Conservation (phyloP, 2,888 invertebrate species). For the Andrena camellia region DNA sequence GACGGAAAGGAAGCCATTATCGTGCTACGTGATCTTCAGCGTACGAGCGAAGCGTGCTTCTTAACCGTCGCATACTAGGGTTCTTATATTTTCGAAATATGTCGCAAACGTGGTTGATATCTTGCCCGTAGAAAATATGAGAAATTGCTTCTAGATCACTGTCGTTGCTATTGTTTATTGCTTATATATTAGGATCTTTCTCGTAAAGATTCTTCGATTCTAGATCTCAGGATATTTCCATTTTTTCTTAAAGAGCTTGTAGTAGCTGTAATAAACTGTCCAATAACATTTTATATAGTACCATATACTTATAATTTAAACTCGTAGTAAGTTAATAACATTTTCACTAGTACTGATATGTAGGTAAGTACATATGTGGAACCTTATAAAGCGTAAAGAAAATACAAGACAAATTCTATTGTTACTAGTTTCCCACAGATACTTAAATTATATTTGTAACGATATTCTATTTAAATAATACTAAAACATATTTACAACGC, state of each 20-base stretch:
- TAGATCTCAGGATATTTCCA: background rate
- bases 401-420: no score
- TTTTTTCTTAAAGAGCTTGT: no score
- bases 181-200: background rate
- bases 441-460: no score
- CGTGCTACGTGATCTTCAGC: constrained; percentile 82
- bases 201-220: background rate
- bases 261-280: no score
- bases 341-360: no score
- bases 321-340: no score
- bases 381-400: no score
- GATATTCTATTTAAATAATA: no score
- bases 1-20: constrained; percentile 82
- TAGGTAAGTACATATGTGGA: no score
- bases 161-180: constrained; percentile 16
- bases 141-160: constrained; percentile 55
- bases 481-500: no score
- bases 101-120: constrained; percentile 67
- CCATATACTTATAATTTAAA: background rate
- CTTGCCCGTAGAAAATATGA: constrained; percentile 47
- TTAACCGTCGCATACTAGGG: constrained; percentile 65
- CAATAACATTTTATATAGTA: background rate
- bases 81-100: constrained; percentile 76
- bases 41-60: constrained; percentile 75
- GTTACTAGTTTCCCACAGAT: no score